Conservation (phyloP, 37 sponge, comb jelly and placozoan genomes). For the Diacarnus erythraeanus region DNA sequence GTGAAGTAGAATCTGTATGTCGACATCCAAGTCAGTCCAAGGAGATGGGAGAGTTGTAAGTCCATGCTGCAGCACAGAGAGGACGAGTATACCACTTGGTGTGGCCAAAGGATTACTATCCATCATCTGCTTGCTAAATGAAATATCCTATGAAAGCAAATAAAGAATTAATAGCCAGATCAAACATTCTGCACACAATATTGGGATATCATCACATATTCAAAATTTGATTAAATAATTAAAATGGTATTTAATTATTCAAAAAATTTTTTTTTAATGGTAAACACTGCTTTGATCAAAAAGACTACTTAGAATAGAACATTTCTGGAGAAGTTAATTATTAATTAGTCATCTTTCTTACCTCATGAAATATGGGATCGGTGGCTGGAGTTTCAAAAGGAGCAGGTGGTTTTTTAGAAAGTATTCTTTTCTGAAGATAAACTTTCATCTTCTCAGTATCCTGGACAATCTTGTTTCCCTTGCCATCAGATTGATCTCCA, state of each 20-base stretch:
- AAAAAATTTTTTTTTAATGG: no score
- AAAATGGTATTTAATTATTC: no score
- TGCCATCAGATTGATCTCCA: background rate
- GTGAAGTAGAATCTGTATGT: background rate
- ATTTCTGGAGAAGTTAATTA: no score
- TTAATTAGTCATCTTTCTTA: background rate
- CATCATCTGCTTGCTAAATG: conserved; percentile 15
- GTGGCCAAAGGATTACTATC: background rate
- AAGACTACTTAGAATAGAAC: no score
- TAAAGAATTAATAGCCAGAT: no score
- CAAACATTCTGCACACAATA: no score
- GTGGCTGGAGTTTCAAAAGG: conserved; percentile 57
- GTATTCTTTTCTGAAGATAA: conserved; percentile 29
- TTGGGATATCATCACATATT: no score
- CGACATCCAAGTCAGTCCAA: background rate
- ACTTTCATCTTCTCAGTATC: conserved; percentile 11
- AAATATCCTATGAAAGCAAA: conserved; percentile 29
- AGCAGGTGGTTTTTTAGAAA: conserved; percentile 57
- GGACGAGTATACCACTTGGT: conserved; percentile 26
- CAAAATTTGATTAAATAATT: no score
- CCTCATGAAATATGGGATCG: conserved; percentile 56
- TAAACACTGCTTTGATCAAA: no score
- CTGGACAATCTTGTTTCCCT: background rate
- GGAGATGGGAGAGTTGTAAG: background rate
- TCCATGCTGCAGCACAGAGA: conserved; percentile 32